Base-by-base conservation (phyloP, 2,888 invertebrate species). In the Coleophora flavipennella region DNA sequence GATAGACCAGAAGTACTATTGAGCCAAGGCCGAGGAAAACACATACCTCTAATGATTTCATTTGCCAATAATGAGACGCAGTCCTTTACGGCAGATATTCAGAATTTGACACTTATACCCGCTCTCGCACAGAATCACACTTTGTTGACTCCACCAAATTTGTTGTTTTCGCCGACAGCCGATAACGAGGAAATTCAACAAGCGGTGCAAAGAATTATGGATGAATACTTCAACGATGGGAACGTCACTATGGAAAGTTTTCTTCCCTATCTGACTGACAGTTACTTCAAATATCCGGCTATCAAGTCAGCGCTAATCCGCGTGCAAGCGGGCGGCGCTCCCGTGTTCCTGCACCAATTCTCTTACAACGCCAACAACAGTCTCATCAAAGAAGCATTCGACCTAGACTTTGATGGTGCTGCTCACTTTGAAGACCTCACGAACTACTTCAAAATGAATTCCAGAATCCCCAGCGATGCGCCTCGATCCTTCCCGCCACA, bases 381-480 rank as follows among this genome's bases (percentile, higher is more conserved):
- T 1, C 48, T 75, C 1, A 65, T 84, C 20, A 77, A 79, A 47
- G 59, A 38, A 3, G 55, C 39, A 2, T 40, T 51, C 1, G 45
- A 40, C n/a, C 25, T 54, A 11, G 35, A 70, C 1, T 53, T 78
- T 10, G 60, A 67, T 2, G 83, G 80, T 13, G 38, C 42, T 0
- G 41, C 49, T 3, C 86, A 86, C 39, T 70, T 77, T 6, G 86
- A 86, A 46, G 86, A 86, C 49, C 50, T 85, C 52, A 70, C 76
- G 1, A 78, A 75, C 36, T 49, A 85, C 2, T 85, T 86, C 35
- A 46, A 53, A 10, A 42, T 45, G 1, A 60, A 62, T 42, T 51
- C 56, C 1, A 32, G 67, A 38, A 41, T 65, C 20, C 20, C 20
- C 6, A 20, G 20, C 6, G 53, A 49, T 1, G 28, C 42, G 1